Percentiles rank a stretch among this genome's conserved stretches.
These are phyloP conservation scores for Oostethus manadensis DNA, from an alignment of 2,113 vertebrate species.

Conservation along the genomic window DNA sequence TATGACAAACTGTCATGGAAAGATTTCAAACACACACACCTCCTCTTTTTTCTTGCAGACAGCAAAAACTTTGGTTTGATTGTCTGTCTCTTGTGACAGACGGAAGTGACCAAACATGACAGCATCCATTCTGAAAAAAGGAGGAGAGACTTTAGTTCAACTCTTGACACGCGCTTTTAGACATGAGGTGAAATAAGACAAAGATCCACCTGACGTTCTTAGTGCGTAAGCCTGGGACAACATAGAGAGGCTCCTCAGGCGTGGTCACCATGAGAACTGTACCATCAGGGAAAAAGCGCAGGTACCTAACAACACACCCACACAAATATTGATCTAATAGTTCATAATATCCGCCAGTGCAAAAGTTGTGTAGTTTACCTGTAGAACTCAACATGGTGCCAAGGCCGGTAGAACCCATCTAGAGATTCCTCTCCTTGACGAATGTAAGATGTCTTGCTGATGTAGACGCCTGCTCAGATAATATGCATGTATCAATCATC, in stretches of 20 bases:
- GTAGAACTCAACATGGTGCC: slow-evolving; percentile 98
- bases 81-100: slow-evolving; percentile 95
- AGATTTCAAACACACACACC: slow-evolving; percentile 58
- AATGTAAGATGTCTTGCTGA: slow-evolving; percentile 95
- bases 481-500: not conserved
- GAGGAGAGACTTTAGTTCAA: slow-evolving; percentile 42
- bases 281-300: slow-evolving; percentile 94
- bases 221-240: slow-evolving; percentile 85
- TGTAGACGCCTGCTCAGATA: slow-evolving; percentile 82
- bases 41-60: slow-evolving; percentile 96
- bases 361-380: slow-evolving; percentile 72
- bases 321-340: not conserved
- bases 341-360: not conserved
- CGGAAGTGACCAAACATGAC: slow-evolving; percentile 92
- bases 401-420: slow-evolving; percentile 96
- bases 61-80: slow-evolving; percentile 99
- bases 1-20: not conserved
- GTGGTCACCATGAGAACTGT: slow-evolving; percentile 92
- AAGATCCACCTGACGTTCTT: slow-evolving; percentile 80
- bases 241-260: slow-evolving; percentile 85
- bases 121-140: slow-evolving; percentile 82
- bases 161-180: not conserved
- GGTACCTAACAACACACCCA: slow-evolving; percentile 74
- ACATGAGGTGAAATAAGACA: no score
- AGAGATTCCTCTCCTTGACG: slow-evolving; percentile 96